A percentile compares a stretch with the other conserved stretches of the same genome.
Conservation (phyloP, 2,888 invertebrate species). For the Troilus luridus region DNA sequence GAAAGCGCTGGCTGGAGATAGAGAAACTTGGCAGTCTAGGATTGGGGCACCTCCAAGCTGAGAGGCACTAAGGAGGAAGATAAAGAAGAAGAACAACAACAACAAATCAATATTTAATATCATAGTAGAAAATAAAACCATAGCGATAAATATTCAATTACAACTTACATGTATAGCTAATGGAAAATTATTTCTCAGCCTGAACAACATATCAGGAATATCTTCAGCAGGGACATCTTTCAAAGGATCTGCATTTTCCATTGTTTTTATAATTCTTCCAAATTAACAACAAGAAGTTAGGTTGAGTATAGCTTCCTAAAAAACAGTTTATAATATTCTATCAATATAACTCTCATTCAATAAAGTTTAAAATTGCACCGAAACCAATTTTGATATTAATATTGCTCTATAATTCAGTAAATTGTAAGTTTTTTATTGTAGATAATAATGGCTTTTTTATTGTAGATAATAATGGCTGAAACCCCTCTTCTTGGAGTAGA, state of each 20-base stretch:
- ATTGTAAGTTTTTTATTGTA: too few species aligned
- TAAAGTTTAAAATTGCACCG: not conserved
- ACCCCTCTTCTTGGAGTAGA: too few species aligned
- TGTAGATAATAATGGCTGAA: too few species aligned
- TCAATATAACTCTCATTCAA: not conserved
- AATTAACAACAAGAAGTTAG: not conserved
- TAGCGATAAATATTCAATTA: not conserved
- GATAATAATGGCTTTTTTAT: too few species aligned
- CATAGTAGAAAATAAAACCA: too few species aligned
- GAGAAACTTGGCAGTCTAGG: too few species aligned
- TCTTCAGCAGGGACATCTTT: not conserved
- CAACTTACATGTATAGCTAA: constrained; percentile 13
- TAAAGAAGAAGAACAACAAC: too few species aligned
- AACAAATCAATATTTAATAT: too few species aligned
- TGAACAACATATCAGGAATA: constrained; percentile 19
- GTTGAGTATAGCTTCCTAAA: not conserved
- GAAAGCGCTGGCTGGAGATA: too few species aligned
- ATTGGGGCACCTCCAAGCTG: too few species aligned
- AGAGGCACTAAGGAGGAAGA: too few species aligned
- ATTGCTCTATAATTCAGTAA: too few species aligned
- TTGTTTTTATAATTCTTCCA: not conserved
- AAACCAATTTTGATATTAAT: not conserved
- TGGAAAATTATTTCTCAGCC: constrained; percentile 4
- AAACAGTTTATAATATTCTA: not conserved
- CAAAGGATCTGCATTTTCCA: not conserved